These are phyloP conservation scores for Dasysyrphus albostriatus DNA, from an alignment of 2,888 invertebrate species.

Conservation along the genomic window DNA sequence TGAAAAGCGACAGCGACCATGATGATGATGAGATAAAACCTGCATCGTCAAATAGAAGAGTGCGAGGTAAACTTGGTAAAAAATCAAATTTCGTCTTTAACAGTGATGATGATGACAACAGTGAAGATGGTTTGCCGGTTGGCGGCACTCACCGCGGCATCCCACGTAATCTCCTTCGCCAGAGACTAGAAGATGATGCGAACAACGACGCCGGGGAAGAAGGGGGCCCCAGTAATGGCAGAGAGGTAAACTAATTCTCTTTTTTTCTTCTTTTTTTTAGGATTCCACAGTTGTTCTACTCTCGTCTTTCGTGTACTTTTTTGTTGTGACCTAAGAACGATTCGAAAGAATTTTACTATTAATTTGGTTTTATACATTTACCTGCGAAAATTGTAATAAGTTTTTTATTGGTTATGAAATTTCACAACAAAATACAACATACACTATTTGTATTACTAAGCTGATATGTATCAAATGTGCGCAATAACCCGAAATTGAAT, in stretches of 20 bases:
- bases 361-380: not conserved
- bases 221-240: constrained; percentile 79
- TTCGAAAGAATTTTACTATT: not conserved
- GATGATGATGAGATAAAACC: constrained; percentile 63
- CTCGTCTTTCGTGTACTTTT: not conserved
- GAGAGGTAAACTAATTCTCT: constrained; percentile 80
- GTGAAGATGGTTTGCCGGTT: constrained; percentile 45
- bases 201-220: constrained; percentile 62
- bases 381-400: not conserved
- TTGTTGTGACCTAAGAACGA: not conserved
- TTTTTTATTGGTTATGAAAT: not conserved
- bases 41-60: constrained; percentile 47
- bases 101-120: constrained; percentile 51
- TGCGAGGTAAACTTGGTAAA: constrained; percentile 74
- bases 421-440: not conserved
- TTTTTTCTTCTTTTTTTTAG: constrained; percentile 25
- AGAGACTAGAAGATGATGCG: constrained; percentile 54
- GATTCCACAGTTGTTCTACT: not conserved
- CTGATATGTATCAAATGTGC: constrained; percentile 1
- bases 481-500: constrained; percentile 1
- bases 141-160: constrained; percentile 37
- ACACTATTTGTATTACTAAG: not conserved
- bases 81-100: constrained; percentile 72
- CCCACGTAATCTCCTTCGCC: constrained; percentile 46
- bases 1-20: not conserved